Conservation (phyloP, 2,113 vertebrate genomes). For the Heterochromis multidens region DNA sequence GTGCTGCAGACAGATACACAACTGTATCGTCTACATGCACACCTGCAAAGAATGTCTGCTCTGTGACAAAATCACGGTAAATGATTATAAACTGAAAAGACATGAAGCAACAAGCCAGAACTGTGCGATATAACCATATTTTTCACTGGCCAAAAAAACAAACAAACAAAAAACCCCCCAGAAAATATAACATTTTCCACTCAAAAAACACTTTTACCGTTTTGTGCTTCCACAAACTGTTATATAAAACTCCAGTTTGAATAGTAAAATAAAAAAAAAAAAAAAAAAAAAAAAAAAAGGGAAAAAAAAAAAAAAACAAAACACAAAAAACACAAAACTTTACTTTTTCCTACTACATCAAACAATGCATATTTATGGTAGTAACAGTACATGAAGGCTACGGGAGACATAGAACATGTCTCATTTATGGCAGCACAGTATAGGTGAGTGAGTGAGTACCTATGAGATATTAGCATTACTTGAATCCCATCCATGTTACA, state of each 20-base stretch:
- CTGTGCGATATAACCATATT: background rate
- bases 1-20: background rate
- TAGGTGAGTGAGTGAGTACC: conserved; percentile 12
- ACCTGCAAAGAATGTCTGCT: background rate
- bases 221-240: background rate
- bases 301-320: background rate
- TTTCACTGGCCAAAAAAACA: background rate
- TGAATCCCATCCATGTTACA: conserved; percentile 15
- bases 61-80: background rate
- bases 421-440: conserved; percentile 24
- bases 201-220: background rate
- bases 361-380: conserved; percentile 28
- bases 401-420: conserved; percentile 15
- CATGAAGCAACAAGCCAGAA: background rate
- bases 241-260: background rate
- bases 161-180: too few species aligned
- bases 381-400: conserved; percentile 38
- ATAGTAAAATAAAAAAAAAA: background rate
- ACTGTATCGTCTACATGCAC: background rate
- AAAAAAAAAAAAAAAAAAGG: background rate
- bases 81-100: background rate
- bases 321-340: background rate
- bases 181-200: background rate
- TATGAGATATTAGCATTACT: conserved; percentile 28
- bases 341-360: conserved; percentile 11